phyloP scores from a whole-genome alignment of 1,140 invertebrate genomes.

The Agrilus planipennis region DNA sequence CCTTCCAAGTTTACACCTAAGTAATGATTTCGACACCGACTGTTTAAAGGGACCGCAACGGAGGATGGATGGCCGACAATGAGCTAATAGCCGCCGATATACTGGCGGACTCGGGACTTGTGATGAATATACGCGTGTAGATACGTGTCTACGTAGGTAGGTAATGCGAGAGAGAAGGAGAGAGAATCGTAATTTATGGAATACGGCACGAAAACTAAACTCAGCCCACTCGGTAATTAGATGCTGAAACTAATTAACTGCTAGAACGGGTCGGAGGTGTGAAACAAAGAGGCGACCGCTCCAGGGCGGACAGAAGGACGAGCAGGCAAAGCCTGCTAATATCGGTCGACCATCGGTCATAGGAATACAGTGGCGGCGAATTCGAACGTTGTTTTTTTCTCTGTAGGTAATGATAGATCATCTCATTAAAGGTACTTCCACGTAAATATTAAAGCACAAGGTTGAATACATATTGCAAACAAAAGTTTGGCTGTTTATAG shows the following conservation, averaged over 20 bases:
- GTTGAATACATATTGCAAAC: too few relatives aligned
- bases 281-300: conserved; percentile 31
- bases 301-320: neutral
- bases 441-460: too few relatives aligned
- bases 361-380: too few relatives aligned
- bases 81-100: conserved; percentile 20
- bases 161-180: neutral
- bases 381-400: too few relatives aligned
- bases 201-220: conserved; percentile 31
- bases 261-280: conserved; percentile 29
- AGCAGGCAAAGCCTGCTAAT: too few relatives aligned
- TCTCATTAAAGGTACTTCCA: too few relatives aligned
- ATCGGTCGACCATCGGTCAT: too few relatives aligned
- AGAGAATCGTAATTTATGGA: conserved; percentile 34
- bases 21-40: conserved; percentile 38
- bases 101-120: neutral
- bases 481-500: too few relatives aligned
- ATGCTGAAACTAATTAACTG: conserved; percentile 36
- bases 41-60: conserved; percentile 30
- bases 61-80: conserved; percentile 22
- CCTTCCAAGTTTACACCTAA: conserved; percentile 35
- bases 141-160: too few relatives aligned
- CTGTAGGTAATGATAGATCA: too few relatives aligned
- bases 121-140: too few relatives aligned
- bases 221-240: conserved; percentile 32